Evolutionary conservation across 1,140 invertebrate genomes (phyloP), one percentile per base, ranked within the genome.

Genomic region (Elysia chlorotica): DNA sequence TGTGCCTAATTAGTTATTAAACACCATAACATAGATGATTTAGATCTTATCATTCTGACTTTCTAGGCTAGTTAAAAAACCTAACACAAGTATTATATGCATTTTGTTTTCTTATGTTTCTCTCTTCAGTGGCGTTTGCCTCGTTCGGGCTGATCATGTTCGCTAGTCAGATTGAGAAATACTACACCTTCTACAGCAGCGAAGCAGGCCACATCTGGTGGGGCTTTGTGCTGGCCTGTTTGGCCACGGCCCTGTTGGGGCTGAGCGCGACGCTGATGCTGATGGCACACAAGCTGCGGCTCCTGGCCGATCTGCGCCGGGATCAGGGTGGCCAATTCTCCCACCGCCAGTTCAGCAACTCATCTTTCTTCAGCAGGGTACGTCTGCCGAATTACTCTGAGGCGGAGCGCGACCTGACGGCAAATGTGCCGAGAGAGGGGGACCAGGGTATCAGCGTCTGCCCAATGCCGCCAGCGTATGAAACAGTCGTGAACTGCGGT

Each of bases 401-500:
- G 10, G 67, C 57, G 2, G 35, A 33, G 2, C 23, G 67, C 1
- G 54, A 25, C 33, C 10, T 10, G 41, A 10, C 10, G 10, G 41
- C 41, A n/a, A 35, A 69, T 2, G 38, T 69, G 21, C 48, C 54
- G 19, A 31, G n/a, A 23, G 33, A 38, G 6, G 31, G 33, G 37
- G 67, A 69, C 19, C 35, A 56, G 2, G 19, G 37, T 36, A 38
- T 63, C 21, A 59, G 63, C 59, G 30, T 63, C 21, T 56, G 63
- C 59, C 31, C 30, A 6, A 59, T 33, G 1, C 69, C 69, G 0
- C 69, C 69, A n/a, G 28, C 69, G 1, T 71, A 71, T 53, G 69
- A 71, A 48, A 71, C 48, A 48, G 69, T 71, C 23, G 69, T 71
- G 1, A 71, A 63, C 59, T 71, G 69, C 23, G 48, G 61, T 38